Percentiles rank a stretch among this genome's conserved stretches.
phyloP scores from a whole-genome alignment of 2,888 invertebrate species.

The Eilema caniola region DNA sequence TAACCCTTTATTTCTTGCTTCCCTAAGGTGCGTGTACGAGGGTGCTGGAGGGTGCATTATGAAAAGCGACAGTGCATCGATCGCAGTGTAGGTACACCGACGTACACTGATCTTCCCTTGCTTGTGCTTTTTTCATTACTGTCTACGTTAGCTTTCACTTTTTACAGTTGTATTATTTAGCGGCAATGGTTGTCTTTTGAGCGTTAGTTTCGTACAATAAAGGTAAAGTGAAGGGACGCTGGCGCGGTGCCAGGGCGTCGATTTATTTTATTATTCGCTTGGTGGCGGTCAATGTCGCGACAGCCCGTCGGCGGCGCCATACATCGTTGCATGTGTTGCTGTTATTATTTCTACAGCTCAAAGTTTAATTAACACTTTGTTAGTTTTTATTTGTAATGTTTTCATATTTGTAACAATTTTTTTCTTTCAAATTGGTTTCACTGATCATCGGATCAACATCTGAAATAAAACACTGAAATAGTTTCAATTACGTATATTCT shows the following conservation, averaged over 20 bases:
- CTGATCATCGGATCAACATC: background rate
- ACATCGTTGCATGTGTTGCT: slow-evolving; percentile 75
- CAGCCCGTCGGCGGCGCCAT: slow-evolving; percentile 72
- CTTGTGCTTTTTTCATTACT: slow-evolving; percentile 52
- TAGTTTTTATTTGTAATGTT: slow-evolving; percentile 23
- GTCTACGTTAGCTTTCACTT: slow-evolving; percentile 49
- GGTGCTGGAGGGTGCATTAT: slow-evolving; percentile 66
- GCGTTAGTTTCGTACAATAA: slow-evolving; percentile 62
- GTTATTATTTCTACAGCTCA: slow-evolving; percentile 64
- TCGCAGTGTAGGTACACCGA: slow-evolving; percentile 37
- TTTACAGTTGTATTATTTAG: slow-evolving; percentile 35
- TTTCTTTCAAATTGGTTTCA: background rate
- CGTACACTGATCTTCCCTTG: slow-evolving; percentile 25
- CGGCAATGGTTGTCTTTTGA: slow-evolving; percentile 57
- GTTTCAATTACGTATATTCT: background rate
- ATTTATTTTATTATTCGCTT: slow-evolving; percentile 84
- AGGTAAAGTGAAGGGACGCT: slow-evolving; percentile 80
- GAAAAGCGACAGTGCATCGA: slow-evolving; percentile 68
- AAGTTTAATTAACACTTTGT: slow-evolving; percentile 49
- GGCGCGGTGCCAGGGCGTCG: slow-evolving; percentile 80
- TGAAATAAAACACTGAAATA: background rate
- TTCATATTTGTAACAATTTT: slow-evolving; percentile 8
- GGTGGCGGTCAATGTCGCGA: slow-evolving; percentile 86
- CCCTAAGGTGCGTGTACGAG: slow-evolving; percentile 50
- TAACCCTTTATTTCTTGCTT: slow-evolving; percentile 61